phyloP scores from a whole-genome alignment of 2,888 invertebrate genomes.

The Scaptomyza flava region DNA sequence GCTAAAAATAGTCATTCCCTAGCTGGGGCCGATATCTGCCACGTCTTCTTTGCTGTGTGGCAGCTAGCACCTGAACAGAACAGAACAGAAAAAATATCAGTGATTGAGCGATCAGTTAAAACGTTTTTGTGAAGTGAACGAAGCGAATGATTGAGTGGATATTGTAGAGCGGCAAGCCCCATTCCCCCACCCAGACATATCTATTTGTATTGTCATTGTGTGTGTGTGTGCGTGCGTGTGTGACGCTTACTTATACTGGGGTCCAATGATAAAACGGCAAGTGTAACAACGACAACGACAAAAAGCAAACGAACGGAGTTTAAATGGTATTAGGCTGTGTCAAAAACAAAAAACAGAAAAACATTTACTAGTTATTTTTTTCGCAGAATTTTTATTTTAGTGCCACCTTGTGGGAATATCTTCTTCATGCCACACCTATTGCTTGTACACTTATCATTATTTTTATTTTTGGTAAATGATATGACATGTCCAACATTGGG shows the following conservation, averaged over 20 bases:
- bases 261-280: constrained; percentile 54
- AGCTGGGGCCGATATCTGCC: constrained; percentile 40
- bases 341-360: constrained; percentile 74
- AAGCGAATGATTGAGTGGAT: constrained; percentile 75
- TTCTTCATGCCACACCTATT: constrained; percentile 17
- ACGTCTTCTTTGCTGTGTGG: constrained; percentile 35
- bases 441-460: constrained; percentile 44
- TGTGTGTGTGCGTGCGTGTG: not conserved
- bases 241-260: constrained; percentile 44
- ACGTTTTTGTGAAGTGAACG: constrained; percentile 64
- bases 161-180: constrained; percentile 61
- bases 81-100: constrained; percentile 55
- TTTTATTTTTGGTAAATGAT: constrained; percentile 29
- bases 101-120: constrained; percentile 78
- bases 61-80: constrained; percentile 34
- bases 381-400: constrained; percentile 44
- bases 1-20: constrained; percentile 8
- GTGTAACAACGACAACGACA: constrained; percentile 29
- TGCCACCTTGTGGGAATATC: constrained; percentile 45
- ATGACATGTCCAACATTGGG: constrained; percentile 43
- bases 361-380: constrained; percentile 55
- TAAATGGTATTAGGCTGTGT: constrained; percentile 70
- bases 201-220: not conserved
- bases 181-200: constrained; percentile 10
- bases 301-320: constrained; percentile 46